Conservation (phyloP, 2,113 vertebrate genomes). For the Syngnathoides biaculeatus region DNA sequence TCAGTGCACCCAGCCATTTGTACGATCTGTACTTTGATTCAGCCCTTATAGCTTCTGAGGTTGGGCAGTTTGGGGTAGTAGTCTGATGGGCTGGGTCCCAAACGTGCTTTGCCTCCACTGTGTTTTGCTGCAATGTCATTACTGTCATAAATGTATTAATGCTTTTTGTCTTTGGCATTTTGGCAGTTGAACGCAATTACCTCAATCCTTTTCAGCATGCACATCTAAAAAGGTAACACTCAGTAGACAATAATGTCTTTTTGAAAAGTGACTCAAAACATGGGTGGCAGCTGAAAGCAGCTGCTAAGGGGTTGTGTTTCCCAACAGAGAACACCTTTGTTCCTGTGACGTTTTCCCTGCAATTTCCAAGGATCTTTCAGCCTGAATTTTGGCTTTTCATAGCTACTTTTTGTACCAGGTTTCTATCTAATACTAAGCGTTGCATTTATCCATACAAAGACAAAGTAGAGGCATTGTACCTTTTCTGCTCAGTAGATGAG, state of each 20-base stretch:
- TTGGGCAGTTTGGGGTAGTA: too few species aligned
- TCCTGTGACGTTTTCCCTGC: slow-evolving; percentile 25
- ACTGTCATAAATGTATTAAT: too few species aligned
- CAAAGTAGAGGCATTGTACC: slow-evolving; percentile 14
- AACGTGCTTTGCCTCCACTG: too few species aligned
- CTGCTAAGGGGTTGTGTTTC: slow-evolving; percentile 4
- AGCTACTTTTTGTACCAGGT: background rate
- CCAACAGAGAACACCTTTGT: slow-evolving; percentile 37
- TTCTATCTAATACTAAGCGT: slow-evolving; percentile 25
- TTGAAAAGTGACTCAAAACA: background rate
- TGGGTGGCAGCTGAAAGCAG: slow-evolving; percentile 8
- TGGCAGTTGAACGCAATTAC: too few species aligned
- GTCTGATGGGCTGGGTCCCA: too few species aligned
- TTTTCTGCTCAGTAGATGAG: slow-evolving; percentile 7
- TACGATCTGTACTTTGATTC: too few species aligned
- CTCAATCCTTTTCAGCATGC: too few species aligned
- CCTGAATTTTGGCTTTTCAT: slow-evolving; percentile 25
- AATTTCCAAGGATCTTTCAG: slow-evolving; percentile 38
- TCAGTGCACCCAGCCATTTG: too few species aligned
- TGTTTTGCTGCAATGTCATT: too few species aligned
- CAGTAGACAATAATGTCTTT: background rate
- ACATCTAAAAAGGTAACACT: background rate
- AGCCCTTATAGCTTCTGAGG: too few species aligned
- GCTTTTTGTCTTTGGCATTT: too few species aligned
- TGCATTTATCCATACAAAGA: slow-evolving; percentile 26